phyloP scores from a whole-genome alignment of 2,888 invertebrate genomes.

The Drosophila mayaguana region DNA sequence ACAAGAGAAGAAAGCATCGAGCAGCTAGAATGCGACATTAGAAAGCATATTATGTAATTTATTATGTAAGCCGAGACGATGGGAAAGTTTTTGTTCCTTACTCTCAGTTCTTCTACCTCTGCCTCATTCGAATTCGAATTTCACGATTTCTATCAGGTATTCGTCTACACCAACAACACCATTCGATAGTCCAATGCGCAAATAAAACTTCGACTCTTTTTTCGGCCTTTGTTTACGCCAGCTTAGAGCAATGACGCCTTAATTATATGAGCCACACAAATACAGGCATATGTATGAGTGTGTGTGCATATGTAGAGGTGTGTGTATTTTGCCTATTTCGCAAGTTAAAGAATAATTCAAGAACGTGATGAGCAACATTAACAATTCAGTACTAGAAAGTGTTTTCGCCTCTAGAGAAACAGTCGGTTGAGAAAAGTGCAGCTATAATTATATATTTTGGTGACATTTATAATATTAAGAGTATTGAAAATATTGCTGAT shows the following conservation, averaged over 20 bases:
- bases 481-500: not conserved
- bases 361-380: not conserved
- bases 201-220: constrained; percentile 43
- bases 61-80: constrained; percentile 70
- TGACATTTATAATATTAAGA: not conserved
- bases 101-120: constrained; percentile 22
- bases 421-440: not conserved
- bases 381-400: not conserved
- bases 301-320: not conserved
- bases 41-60: constrained; percentile 77
- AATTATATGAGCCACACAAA: not conserved
- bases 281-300: not conserved
- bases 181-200: constrained; percentile 65
- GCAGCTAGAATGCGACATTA: constrained; percentile 65
- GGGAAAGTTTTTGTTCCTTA: constrained; percentile 66
- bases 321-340: constrained; percentile 33
- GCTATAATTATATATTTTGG: too few species aligned
- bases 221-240: constrained; percentile 33
- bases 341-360: not conserved
- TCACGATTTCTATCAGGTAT: constrained; percentile 63
- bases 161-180: constrained; percentile 23
- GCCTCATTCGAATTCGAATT: constrained; percentile 57
- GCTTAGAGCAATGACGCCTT: constrained; percentile 38
- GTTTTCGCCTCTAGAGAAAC: not conserved
- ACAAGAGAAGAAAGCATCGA: constrained; percentile 74